Conservation (phyloP, 2,888 invertebrate species). For the Athrips mouffetella region DNA sequence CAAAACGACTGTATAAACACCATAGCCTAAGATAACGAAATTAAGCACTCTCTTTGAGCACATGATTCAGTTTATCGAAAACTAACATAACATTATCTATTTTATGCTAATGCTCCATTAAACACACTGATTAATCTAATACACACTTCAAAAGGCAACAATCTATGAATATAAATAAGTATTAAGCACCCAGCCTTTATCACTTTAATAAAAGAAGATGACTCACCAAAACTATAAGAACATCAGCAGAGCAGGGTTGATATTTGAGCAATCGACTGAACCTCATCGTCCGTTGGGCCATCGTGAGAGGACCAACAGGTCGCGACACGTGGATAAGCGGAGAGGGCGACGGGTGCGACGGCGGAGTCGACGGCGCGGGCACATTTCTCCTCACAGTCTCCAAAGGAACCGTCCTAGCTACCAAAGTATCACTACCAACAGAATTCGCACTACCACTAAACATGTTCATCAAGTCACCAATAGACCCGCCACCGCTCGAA, state of each 20-base stretch:
- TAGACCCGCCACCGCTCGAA: conserved; percentile 79
- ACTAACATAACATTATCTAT: background rate
- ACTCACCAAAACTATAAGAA: conserved; percentile 66
- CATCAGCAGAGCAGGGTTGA: conserved; percentile 78
- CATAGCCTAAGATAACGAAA: background rate
- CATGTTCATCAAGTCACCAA: conserved; percentile 89
- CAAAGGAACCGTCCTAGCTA: conserved; percentile 84
- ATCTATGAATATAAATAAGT: background rate
- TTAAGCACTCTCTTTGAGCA: background rate
- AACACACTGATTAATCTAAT: background rate
- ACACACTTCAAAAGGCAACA: background rate
- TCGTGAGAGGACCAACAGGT: conserved; percentile 79
- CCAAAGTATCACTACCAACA: conserved; percentile 83
- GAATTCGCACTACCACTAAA: conserved; percentile 85
- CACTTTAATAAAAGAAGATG: background rate
- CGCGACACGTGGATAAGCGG: conserved; percentile 64
- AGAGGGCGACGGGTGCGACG: conserved; percentile 53
- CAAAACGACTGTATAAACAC: background rate
- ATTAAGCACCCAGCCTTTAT: background rate
- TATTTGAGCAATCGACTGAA: conserved; percentile 83
- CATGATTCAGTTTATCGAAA: background rate
- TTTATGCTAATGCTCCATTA: background rate
- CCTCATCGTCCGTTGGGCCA: conserved; percentile 83
- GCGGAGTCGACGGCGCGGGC: conserved; percentile 68
- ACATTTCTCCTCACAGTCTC: conserved; percentile 81